Evolutionary conservation across 2,888 invertebrate species (phyloP).

Genomic region (Megalurothrips usitatus): DNA sequence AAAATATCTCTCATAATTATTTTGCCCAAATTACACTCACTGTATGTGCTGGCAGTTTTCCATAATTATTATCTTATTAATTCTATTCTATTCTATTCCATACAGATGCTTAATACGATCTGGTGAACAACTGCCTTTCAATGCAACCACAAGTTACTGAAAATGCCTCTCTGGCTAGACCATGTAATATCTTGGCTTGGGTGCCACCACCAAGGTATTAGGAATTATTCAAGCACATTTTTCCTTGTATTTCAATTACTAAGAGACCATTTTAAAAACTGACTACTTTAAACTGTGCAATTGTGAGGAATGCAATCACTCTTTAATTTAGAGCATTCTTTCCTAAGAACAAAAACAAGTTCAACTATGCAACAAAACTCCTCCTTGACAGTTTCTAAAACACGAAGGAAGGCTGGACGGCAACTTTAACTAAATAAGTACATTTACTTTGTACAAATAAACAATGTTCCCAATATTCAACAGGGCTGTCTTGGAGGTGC

Average conservation of each 20-base stretch:
- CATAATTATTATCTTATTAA: no score
- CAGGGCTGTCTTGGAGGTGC: neutral
- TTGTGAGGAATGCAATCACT: neutral
- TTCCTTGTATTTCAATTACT: no score
- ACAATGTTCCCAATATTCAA: constrained; percentile 12
- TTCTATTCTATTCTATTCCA: no score
- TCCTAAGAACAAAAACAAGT: neutral
- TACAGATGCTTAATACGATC: no score
- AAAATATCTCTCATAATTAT: neutral
- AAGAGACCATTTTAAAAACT: no score
- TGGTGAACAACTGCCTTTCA: no score
- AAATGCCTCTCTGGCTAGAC: no score
- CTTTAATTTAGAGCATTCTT: neutral
- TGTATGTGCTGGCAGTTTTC: neutral
- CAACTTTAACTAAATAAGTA: constrained; percentile 21
- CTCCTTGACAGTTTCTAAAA: neutral
- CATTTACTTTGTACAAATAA: neutral
- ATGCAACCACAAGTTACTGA: no score
- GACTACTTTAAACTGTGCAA: no score
- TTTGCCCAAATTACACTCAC: neutral
- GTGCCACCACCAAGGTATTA: no score
- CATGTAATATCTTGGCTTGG: no score
- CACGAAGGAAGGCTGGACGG: constrained; percentile 5
- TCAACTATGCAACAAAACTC: neutral
- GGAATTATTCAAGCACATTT: no score